Evolutionary conservation across 2,888 invertebrate species (phyloP).

Genomic region (Ametastegia equiseti): DNA sequence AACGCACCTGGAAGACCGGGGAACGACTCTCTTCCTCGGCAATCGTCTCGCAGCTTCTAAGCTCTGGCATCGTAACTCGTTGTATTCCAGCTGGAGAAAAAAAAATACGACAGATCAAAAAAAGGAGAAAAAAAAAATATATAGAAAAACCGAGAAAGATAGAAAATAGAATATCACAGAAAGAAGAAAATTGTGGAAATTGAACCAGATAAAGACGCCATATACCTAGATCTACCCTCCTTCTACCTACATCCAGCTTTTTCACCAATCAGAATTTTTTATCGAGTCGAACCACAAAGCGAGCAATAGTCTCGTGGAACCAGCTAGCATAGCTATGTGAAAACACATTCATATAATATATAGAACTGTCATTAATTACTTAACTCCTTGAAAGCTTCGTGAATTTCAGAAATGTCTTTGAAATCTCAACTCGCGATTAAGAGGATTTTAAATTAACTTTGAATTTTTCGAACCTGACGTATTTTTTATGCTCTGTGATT

Average conservation of each 20-base stretch:
- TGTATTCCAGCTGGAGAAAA: not conserved
- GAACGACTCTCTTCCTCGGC: not conserved
- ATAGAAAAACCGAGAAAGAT: not conserved
- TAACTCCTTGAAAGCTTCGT: not conserved
- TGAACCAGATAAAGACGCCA: not conserved
- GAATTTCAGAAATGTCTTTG: not conserved
- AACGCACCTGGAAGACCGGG: slow-evolving; percentile 29
- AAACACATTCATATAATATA: not conserved
- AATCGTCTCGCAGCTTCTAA: slow-evolving; percentile 19
- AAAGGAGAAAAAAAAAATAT: not conserved
- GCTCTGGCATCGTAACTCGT: slow-evolving; percentile 17
- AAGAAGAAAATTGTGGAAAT: not conserved
- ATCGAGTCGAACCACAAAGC: slow-evolving; percentile 36
- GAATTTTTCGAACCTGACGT: not conserved
- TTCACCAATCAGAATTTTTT: slow-evolving; percentile 37
- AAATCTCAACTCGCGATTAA: not conserved
- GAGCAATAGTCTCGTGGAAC: not conserved
- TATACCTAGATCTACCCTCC: not conserved
- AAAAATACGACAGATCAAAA: not conserved
- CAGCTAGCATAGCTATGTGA: not conserved
- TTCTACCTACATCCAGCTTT: not conserved
- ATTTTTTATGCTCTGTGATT: no score
- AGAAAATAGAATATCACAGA: not conserved
- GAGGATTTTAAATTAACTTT: not conserved
- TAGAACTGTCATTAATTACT: slow-evolving; percentile 13